Base-by-base conservation (phyloP, 2,888 invertebrate genomes). In the Drosophila neotestacea region DNA sequence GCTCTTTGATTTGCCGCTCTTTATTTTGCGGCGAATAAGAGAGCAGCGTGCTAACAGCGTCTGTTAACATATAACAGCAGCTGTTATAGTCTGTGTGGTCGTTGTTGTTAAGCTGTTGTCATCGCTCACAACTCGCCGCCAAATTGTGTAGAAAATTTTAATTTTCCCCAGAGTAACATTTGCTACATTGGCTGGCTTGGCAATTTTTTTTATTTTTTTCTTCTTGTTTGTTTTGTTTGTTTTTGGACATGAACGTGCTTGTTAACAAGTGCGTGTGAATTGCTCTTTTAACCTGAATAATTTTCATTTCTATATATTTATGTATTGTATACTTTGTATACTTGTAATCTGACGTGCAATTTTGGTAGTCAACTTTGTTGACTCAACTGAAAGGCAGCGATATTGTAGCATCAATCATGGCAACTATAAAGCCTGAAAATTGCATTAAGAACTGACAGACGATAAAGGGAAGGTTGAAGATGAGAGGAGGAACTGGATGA, bases 111-210 rank as follows among this genome's bases (percentile, higher is more conserved):
- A 62, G 44, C 50, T 41, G 50, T 50, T 50, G 50, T 59, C 41
- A 60, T 60, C 50, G 39, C 39, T 32, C 22, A 10, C 38, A 62
- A 41, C 34, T 56, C 34, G 44, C 46, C 38, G 60, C 46, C 83
- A 85, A 84, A 84, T 84, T 82, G 83, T 52, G 68, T 73, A 85
- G 88, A 84, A 84, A 75, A 82, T 85, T 87, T 79, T 79, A 77
- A 82, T 84, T 85, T 75, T 84, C 80, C 83, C 85, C 16, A 62
- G 83, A 82, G 83, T 56, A 47, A 55, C 66, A 79, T 85, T 81
- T 70, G 41, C 61, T 22, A 48, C 63, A 64, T 51, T 64, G 59
- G 54, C 67, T 75, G 67, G 36, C 73, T 30, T 65, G 60, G 61
- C 70, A 61, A 28, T 75, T 73, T 58, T 54, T 41, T 27, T 52